Conservation (phyloP, 2,113 vertebrate species). For the Neolamprologus sp. region DNA sequence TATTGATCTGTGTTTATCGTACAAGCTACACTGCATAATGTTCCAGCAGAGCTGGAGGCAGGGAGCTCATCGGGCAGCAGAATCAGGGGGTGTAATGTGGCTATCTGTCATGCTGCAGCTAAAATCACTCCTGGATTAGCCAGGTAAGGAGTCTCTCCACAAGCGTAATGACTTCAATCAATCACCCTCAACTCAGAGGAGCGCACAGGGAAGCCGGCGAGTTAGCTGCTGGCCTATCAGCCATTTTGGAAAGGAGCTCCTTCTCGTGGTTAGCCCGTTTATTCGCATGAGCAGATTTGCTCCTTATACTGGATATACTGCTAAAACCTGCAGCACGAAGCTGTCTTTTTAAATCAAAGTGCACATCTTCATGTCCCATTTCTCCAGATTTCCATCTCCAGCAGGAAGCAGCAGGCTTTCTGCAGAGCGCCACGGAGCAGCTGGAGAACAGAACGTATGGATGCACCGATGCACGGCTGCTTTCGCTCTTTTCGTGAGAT, state of each 20-base stretch:
- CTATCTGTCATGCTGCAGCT: constrained; percentile 63
- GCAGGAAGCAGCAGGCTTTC: neutral
- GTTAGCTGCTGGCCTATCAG: constrained; percentile 37
- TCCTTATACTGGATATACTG: neutral
- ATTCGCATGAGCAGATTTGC: neutral
- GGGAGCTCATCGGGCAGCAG: constrained; percentile 39
- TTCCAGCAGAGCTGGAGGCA: neutral
- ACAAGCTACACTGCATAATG: constrained; percentile 27
- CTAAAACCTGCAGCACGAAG: neutral
- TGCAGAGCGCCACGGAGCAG: neutral
- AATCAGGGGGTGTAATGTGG: constrained; percentile 48
- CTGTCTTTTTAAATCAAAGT: neutral
- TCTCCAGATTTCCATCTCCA: neutral
- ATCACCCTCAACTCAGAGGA: constrained; percentile 40
- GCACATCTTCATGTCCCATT: neutral
- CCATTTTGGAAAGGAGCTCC: constrained; percentile 42
- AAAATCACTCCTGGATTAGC: constrained; percentile 67
- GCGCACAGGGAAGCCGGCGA: neutral
- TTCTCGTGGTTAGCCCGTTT: neutral
- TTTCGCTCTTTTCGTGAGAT: neutral
- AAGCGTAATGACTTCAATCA: constrained; percentile 68
- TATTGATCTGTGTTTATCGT: constrained; percentile 10
- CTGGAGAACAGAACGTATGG: neutral
- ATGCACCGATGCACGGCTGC: neutral
- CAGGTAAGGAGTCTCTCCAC: constrained; percentile 66